These are phyloP conservation scores for Dolichotis patagonum DNA, from an alignment of 2,113 vertebrate species.

Conservation along the genomic window DNA sequence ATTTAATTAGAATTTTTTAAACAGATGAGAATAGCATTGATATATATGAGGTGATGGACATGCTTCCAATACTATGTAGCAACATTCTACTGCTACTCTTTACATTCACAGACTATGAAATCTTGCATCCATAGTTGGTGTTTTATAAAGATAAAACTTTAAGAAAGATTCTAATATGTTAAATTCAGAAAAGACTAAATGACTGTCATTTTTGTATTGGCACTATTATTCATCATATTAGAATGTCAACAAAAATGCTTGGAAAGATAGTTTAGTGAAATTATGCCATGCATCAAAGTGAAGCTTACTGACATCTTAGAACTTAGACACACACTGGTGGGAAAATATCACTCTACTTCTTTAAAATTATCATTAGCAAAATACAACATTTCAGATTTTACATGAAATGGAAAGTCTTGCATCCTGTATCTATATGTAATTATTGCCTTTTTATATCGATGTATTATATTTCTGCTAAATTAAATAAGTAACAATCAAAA, in stretches of 20 bases:
- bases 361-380: background rate
- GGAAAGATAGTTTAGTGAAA: slow-evolving; percentile 29
- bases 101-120: background rate
- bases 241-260: slow-evolving; percentile 14
- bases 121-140: background rate
- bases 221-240: background rate
- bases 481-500: background rate
- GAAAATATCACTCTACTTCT: background rate
- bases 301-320: background rate
- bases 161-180: background rate
- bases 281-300: background rate
- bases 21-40: background rate
- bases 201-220: background rate
- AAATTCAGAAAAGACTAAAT: background rate
- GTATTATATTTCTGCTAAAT: background rate
- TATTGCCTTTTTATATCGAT: background rate
- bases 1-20: background rate
- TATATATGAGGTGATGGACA: background rate
- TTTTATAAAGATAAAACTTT: background rate
- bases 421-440: background rate
- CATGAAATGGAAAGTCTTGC: background rate
- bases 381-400: background rate
- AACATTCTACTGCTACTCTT: background rate
- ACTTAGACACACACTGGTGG: background rate
- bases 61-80: background rate